Conservation (phyloP, 1,140 invertebrate species). For the Brachystomella parvula region DNA sequence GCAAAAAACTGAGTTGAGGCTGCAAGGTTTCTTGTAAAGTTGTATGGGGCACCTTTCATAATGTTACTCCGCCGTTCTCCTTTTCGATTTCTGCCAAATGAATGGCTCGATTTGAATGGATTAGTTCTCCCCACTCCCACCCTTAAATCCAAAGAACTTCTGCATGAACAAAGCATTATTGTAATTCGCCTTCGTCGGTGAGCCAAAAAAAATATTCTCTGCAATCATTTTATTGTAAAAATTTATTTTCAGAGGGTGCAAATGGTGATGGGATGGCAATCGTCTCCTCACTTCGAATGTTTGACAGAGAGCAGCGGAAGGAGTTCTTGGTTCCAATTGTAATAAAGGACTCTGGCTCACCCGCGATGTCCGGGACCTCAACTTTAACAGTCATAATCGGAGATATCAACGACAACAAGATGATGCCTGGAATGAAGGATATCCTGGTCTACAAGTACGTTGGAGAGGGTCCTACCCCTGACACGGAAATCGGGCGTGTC, state of each 20-base stretch:
- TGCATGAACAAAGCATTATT: too few species aligned
- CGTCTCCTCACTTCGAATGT: conserved; percentile 59
- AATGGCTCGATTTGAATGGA: too few species aligned
- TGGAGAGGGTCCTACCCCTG: conserved; percentile 77
- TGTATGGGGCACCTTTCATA: too few species aligned
- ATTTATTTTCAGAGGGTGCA: conserved; percentile 77
- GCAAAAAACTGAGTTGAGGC: too few species aligned
- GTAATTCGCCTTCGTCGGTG: not conserved
- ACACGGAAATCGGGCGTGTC: conserved; percentile 87
- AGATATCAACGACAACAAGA: conserved; percentile 93
- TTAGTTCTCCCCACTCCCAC: too few species aligned
- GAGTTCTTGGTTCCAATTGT: conserved; percentile 90
- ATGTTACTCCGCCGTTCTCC: too few species aligned
- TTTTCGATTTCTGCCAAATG: too few species aligned
- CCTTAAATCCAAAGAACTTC: too few species aligned
- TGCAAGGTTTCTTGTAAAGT: too few species aligned
- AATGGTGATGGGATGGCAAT: conserved; percentile 94
- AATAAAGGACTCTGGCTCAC: conserved; percentile 80
- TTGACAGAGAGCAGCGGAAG: conserved; percentile 91
- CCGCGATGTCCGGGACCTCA: conserved; percentile 86
- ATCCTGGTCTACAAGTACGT: conserved; percentile 94
- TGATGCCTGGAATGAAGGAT: conserved; percentile 90
- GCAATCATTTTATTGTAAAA: conserved; percentile 37
- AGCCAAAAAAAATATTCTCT: not conserved
- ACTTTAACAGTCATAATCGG: conserved; percentile 92